Conservation (phyloP, 2,797 vertebrate species). For the Furcifer pardalis region DNA sequence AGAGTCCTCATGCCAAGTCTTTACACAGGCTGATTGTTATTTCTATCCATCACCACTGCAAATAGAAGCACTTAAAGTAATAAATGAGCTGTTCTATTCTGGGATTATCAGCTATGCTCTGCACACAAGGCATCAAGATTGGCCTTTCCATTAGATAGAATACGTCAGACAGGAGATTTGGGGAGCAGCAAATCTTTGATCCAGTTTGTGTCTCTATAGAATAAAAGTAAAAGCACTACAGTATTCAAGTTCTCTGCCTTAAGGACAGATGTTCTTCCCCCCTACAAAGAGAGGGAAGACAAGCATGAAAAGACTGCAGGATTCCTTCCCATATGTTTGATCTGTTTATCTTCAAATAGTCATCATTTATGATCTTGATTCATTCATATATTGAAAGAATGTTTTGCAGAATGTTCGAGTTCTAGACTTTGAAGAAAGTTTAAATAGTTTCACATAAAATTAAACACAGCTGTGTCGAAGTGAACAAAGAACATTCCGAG, state of each 20-base stretch:
- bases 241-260: neutral
- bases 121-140: constrained; percentile 13
- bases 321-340: neutral
- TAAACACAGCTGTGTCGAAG: constrained; percentile 39
- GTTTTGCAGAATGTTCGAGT: neutral
- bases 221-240: neutral
- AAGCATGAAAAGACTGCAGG: neutral
- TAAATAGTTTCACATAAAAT: neutral
- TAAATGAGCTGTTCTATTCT: constrained; percentile 2
- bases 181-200: neutral
- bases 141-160: neutral
- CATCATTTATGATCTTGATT: neutral
- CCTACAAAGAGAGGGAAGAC: neutral
- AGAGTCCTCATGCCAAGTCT: constrained; percentile 15
- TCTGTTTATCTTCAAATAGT: neutral
- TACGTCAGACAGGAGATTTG: neutral
- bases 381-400: neutral
- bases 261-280: neutral
- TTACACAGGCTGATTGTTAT: neutral
- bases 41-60: constrained; percentile 1
- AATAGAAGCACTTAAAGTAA: neutral
- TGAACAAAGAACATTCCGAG: constrained; percentile 36
- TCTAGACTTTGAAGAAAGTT: neutral
- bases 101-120: neutral
- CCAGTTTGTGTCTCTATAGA: neutral